Base-by-base conservation (phyloP, 2,888 invertebrate genomes). In the Scrobipalpa atriplicella region DNA sequence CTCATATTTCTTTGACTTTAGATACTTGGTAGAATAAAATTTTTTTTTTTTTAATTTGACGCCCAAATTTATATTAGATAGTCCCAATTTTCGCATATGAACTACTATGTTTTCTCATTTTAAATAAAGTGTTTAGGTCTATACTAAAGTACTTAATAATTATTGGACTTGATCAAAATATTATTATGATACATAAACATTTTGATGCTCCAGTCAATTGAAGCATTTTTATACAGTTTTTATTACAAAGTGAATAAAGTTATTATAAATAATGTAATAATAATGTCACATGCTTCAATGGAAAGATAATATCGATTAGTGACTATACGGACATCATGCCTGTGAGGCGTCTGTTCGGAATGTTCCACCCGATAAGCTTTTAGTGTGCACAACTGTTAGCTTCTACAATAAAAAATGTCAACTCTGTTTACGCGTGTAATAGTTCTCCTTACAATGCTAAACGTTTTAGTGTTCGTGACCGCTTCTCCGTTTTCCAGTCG, bases 361-460 rank as follows among this genome's bases (percentile, higher is more conserved):
- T 75, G 75, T 76, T 71, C 70, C 66, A 70, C 72, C 75, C 76
- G 83, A 85, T 86, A 85, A 84, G 78, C 77, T 73, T 69, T 72
- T 74, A 70, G 74, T 79, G 78, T 69, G 69, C 73, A 77, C 70
- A 67, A 75, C 77, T 76, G 77, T 69, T 75, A 70, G 65, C 73
- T 47, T 5, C 29, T 3, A 29, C 29, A 68, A 69, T 84, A 84
- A 84, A 89, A 81, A 86, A 91, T 92, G 91, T 82, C 79, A 84
- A 78, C 81, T 78, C 78, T 81, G 78, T 79, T 79, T 76, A 81
- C 80, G 77, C 85, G 82, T 75, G 78, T 87, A 77, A 78, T 88
- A 73, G 80, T 84, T 78, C 75, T 85, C 71, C 76, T 78, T 78
- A 77, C 85, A 75, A 79, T 85, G 71, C 71, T 82, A 68, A 77